Evolutionary conservation across 1,140 invertebrate genomes (phyloP).

Genomic region (Whitmania pigra): DNA sequence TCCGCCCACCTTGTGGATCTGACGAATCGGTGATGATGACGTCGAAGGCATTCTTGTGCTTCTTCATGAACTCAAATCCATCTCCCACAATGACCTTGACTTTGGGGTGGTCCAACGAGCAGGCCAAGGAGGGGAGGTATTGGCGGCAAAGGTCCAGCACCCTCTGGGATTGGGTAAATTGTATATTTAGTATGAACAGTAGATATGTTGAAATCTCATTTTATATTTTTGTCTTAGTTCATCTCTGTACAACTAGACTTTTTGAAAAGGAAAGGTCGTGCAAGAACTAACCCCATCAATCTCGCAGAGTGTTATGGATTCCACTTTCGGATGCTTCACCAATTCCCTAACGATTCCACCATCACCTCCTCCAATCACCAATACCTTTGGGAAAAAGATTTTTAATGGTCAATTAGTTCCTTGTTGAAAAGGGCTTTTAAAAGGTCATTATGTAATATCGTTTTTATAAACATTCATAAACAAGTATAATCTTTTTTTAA

Average conservation of each 20-base stretch:
- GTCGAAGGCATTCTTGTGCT: slow-evolving; percentile 74
- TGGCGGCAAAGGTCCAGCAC: slow-evolving; percentile 85
- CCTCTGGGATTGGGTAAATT: slow-evolving; percentile 34
- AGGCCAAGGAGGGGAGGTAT: slow-evolving; percentile 77
- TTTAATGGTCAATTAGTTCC: neutral
- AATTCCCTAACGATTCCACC: slow-evolving; percentile 89
- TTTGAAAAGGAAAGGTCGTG: neutral
- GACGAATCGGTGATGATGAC: slow-evolving; percentile 97
- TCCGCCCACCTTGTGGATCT: slow-evolving; percentile 66
- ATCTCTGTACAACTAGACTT: too few relatives aligned
- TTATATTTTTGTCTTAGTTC: too few relatives aligned
- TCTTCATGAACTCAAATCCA: slow-evolving; percentile 85
- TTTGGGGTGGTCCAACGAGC: slow-evolving; percentile 69
- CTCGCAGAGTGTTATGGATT: slow-evolving; percentile 79
- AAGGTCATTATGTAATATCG: too few relatives aligned
- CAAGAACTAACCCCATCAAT: slow-evolving; percentile 58
- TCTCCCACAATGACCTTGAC: slow-evolving; percentile 73
- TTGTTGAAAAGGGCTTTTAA: too few relatives aligned
- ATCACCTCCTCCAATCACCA: slow-evolving; percentile 95
- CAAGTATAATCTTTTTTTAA: too few relatives aligned
- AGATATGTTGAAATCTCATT: too few relatives aligned
- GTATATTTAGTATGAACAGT: too few relatives aligned
- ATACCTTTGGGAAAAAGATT: slow-evolving; percentile 46
- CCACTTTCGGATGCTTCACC: slow-evolving; percentile 75
- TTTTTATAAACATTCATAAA: too few relatives aligned